phyloP scores from a whole-genome alignment of 2,113 vertebrate genomes.

The Laticauda laticaudata region DNA sequence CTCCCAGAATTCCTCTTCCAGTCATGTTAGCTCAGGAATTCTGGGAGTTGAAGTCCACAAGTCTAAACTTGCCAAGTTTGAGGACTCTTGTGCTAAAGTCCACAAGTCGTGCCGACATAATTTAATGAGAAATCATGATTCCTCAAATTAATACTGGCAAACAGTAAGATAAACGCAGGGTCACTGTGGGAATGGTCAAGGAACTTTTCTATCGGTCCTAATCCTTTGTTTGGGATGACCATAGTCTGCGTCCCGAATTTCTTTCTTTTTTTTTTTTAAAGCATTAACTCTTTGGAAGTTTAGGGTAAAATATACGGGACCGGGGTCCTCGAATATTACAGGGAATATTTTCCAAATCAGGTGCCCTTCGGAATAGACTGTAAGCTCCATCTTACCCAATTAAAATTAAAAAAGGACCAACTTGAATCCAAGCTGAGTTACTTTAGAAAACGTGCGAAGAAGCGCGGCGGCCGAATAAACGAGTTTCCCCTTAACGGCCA shows the following conservation, averaged over 20 bases:
- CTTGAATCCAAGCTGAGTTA: not conserved
- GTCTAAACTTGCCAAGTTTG: too few species aligned
- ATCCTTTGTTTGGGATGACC: not conserved
- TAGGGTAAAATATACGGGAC: not conserved
- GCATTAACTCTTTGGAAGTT: not conserved
- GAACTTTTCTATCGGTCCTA: not conserved
- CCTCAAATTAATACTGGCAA: not conserved
- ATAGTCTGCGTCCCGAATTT: not conserved
- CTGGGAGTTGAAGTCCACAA: too few species aligned
- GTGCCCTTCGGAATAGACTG: not conserved
- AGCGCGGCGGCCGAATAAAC: not conserved
- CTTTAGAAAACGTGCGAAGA: not conserved
- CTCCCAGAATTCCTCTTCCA: too few species aligned
- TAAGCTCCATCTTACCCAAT: not conserved
- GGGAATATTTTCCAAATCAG: not conserved
- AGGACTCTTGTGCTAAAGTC: not conserved
- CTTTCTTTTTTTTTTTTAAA: not conserved
- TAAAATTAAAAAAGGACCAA: not conserved
- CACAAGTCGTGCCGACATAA: not conserved
- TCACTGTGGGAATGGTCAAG: not conserved
- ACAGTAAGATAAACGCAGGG: not conserved
- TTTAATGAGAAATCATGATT: not conserved
- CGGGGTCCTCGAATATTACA: not conserved
- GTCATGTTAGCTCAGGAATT: too few species aligned
- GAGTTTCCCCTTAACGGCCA: not conserved